These are phyloP conservation scores for Xyliphius kryptos DNA, from an alignment of 2,113 vertebrate species.

Conservation along the genomic window DNA sequence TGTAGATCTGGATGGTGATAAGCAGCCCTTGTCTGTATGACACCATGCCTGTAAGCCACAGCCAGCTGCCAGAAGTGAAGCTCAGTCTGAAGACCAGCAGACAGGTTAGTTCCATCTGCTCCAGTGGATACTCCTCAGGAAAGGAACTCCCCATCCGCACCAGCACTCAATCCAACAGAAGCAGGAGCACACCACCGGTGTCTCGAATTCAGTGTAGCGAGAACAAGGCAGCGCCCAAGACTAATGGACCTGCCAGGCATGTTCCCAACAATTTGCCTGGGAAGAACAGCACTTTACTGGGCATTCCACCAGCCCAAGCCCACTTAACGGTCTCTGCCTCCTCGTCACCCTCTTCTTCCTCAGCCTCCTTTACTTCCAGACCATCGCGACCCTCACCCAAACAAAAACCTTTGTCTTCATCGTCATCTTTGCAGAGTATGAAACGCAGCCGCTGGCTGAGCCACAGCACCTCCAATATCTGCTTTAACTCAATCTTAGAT, in stretches of 20 bases:
- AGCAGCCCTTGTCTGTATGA: slow-evolving; percentile 68
- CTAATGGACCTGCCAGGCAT: slow-evolving; percentile 24
- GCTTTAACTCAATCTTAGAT: slow-evolving; percentile 68
- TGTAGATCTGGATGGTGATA: slow-evolving; percentile 52
- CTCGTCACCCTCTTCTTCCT: slow-evolving; percentile 36
- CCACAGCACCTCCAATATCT: slow-evolving; percentile 69
- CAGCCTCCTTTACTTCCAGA: slow-evolving; percentile 43
- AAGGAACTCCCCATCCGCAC: slow-evolving; percentile 50
- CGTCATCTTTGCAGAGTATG: slow-evolving; percentile 57
- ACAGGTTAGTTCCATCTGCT: slow-evolving; percentile 44
- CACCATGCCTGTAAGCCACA: slow-evolving; percentile 58
- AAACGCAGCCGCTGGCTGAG: slow-evolving; percentile 64
- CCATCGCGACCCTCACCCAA: slow-evolving; percentile 42
- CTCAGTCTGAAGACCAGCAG: slow-evolving; percentile 63
- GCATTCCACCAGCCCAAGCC: slow-evolving; percentile 38
- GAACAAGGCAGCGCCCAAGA: slow-evolving; percentile 41
- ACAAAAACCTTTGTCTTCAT: slow-evolving; percentile 45
- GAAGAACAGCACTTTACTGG: slow-evolving; percentile 60
- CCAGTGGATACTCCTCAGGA: slow-evolving; percentile 39
- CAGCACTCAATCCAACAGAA: slow-evolving; percentile 47
- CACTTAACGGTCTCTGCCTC: slow-evolving; percentile 34
- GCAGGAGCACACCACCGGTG: slow-evolving; percentile 64
- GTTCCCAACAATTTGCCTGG: slow-evolving; percentile 51
- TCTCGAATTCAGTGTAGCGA: slow-evolving; percentile 50
- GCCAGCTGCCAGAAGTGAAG: slow-evolving; percentile 63